A percentile compares a stretch with the other conserved stretches of the same genome.
These are phyloP conservation scores for Cotesia vestalis DNA, from an alignment of 1,140 invertebrate species.

Conservation along the genomic window DNA sequence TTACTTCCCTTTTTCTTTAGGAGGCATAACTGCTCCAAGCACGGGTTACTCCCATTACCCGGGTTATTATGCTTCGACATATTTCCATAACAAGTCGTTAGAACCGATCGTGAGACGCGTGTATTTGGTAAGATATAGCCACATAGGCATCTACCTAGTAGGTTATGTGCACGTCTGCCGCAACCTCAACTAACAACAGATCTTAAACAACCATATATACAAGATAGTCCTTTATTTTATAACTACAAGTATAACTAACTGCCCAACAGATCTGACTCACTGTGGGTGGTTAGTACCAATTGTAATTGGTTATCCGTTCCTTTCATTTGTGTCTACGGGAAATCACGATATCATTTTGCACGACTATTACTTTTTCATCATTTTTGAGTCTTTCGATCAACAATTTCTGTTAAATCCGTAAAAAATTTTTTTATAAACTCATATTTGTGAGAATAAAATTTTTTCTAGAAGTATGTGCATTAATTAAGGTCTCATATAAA, in stretches of 20 bases:
- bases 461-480: no score
- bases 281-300: conserved; percentile 31
- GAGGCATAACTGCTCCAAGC: conserved; percentile 5
- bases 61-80: conserved; percentile 41
- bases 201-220: neutral
- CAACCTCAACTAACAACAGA: conserved; percentile 1
- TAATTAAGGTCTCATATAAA: no score
- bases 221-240: neutral
- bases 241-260: conserved; percentile 8
- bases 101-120: conserved; percentile 35
- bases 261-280: conserved; percentile 21
- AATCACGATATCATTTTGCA: conserved; percentile 17
- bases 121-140: conserved; percentile 12
- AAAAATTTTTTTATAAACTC: no score
- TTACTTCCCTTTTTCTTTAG: conserved; percentile 16
- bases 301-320: neutral
- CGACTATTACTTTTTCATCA: neutral
- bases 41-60: conserved; percentile 37
- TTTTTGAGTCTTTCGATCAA: no score
- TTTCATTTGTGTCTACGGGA: conserved; percentile 26
- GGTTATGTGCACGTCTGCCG: conserved; percentile 23
- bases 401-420: no score
- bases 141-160: no score
- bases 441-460: no score
- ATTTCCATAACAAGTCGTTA: conserved; percentile 44